Percentiles rank a stretch among this genome's conserved stretches.
Evolutionary conservation across 2,888 invertebrate species (phyloP).

Genomic region (Caenorhabditis angaria): DNA sequence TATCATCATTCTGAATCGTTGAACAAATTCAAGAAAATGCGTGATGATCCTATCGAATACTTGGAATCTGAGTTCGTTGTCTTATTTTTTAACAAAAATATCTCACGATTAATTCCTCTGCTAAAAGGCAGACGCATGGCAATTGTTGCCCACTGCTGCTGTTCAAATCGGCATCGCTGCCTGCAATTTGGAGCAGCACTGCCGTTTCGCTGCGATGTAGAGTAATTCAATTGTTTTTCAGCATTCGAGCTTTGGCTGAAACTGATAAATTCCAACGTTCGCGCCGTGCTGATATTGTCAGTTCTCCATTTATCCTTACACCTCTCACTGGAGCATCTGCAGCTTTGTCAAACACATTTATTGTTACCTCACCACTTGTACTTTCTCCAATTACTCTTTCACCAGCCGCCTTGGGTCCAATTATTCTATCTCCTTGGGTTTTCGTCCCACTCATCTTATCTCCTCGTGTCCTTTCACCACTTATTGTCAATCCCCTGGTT

Average conservation of each 20-base stretch:
- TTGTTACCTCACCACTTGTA: conserved; percentile 60
- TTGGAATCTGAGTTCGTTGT: conserved; percentile 54
- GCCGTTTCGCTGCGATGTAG: too few relatives aligned
- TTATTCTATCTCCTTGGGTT: conserved; percentile 68
- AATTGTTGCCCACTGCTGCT: too few relatives aligned
- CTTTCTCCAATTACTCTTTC: conserved; percentile 63
- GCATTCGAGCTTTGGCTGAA: conserved; percentile 57
- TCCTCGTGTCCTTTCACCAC: conserved; percentile 66
- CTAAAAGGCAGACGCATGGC: background rate
- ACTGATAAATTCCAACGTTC: conserved; percentile 48
- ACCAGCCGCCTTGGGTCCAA: conserved; percentile 65
- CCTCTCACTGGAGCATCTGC: conserved; percentile 48
- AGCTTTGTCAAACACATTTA: conserved; percentile 54
- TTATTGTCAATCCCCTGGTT: conserved; percentile 58
- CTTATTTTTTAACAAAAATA: background rate
- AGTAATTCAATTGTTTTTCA: conserved; percentile 29
- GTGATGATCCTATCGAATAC: conserved; percentile 49
- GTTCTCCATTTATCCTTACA: conserved; percentile 53
- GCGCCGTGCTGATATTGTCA: conserved; percentile 48
- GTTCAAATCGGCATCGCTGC: too few relatives aligned
- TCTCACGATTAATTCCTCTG: background rate
- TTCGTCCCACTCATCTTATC: conserved; percentile 65
- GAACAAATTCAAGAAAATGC: conserved; percentile 45
- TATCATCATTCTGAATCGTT: conserved; percentile 51
- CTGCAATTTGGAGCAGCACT: too few relatives aligned